Conservation (phyloP, 2,113 vertebrate species). For the Aegotheles bennettii region DNA sequence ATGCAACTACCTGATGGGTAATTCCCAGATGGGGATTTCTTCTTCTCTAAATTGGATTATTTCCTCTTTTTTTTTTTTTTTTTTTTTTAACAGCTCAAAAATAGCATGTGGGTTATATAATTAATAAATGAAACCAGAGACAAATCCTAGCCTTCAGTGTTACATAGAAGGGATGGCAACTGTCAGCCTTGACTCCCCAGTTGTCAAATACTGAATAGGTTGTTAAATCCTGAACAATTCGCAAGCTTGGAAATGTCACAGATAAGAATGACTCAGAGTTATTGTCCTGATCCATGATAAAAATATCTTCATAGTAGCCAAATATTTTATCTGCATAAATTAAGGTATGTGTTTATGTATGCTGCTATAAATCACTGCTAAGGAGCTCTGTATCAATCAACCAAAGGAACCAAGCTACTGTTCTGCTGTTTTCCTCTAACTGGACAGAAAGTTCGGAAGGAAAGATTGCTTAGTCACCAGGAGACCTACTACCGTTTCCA, state of each 20-base stretch:
- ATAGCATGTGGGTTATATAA: slow-evolving; percentile 47
- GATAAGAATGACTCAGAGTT: neutral
- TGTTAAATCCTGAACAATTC: slow-evolving; percentile 21
- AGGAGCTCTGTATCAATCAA: neutral
- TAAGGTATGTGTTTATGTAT: neutral
- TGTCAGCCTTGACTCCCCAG: neutral
- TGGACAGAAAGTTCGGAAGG: neutral
- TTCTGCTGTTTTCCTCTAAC: neutral
- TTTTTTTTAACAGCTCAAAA: neutral
- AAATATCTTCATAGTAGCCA: neutral
- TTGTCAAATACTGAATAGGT: neutral
- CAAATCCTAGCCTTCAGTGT: slow-evolving; percentile 10
- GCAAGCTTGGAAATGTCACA: slow-evolving; percentile 15
- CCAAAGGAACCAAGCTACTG: neutral
- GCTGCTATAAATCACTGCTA: neutral
- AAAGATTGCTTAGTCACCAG: neutral
- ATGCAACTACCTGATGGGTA: neutral
- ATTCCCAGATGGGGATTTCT: neutral
- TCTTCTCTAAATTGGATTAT: neutral
- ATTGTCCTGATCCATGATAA: neutral
- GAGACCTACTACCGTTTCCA: neutral
- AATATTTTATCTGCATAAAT: neutral
- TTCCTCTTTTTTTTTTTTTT: neutral
- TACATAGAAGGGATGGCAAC: neutral
- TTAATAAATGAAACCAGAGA: slow-evolving; percentile 39